Base-by-base conservation (phyloP, 2,888 invertebrate genomes). In the Periphyllus acericola region DNA sequence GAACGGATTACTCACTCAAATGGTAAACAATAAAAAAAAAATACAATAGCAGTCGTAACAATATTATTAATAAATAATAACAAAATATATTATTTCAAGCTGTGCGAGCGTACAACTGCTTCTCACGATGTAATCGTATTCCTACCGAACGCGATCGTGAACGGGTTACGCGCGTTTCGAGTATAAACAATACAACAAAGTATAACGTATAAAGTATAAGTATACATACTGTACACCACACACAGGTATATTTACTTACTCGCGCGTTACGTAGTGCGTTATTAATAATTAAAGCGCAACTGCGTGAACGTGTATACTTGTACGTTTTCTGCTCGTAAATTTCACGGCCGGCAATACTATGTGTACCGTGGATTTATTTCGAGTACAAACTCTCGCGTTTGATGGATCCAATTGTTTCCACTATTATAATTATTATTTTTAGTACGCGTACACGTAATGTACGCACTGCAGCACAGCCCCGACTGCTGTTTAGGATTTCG, bases 301-400 rank as follows among this genome's bases (percentile, higher is more conserved):
- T 25, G 11, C 68, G 8, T n/a, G 29, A 68, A 5, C 25, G 60
- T 60, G 60, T 25, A 3, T 25, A 32, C 21, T 5, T 14, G 4
- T 55, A 32, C 32, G 55, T 55, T 55, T 78, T 79, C 25, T 25
- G 25, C 79, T 79, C 79, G 55, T 79, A 79, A 55, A 79, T 55
- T 79, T 79, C 60, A 60, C 60, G 60, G 68, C 68, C 68, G 29
- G n/a, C 68, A 29, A 11, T 29, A 29, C 4, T 14, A 29, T 32
- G 11, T 8, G 29, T 11, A 32, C 32, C 32, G 32, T 1, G 0
- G 14, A 46, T 14, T 8, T 46, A 46, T 46, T 46, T 46, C 46
- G 11, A 46, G 14, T 46, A 1, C 5, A 14, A 17, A 17, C 4
- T 66, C 17, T 32, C 4, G 71, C 71, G 32, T 71, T 14, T 29